Base-by-base conservation (phyloP, 2,888 invertebrate species). In the Stramonita haemastoma region DNA sequence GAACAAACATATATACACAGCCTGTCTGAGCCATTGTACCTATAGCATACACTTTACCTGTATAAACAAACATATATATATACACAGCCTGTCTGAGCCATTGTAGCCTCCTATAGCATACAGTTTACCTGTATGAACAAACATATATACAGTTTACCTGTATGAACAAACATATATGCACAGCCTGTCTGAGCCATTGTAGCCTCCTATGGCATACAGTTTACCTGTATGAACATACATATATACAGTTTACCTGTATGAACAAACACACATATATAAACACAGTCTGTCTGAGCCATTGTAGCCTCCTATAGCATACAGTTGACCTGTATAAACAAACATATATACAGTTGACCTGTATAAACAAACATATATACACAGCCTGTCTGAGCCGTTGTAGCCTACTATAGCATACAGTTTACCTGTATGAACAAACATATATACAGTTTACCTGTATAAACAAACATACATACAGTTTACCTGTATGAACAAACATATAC, bases 321-420 rank as follows among this genome's bases (percentile, higher is more conserved):
- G 92, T 86, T 91, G 91, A 36, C 95, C 95, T 95, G 91, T 13
- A 66, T 13, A 46, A 46, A 46, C 46, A 46, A 46, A 46, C 46
- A 5, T 46, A 46, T 98, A 93, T 96, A 96, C 89, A 96, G 92
- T 86, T 91, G 91, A 36, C 95, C 95, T 95, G 91, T 17, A n/a
- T 97, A 95, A 98, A 98, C 17, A 98, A 96, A 98, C 98, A 0
- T 46, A 46, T 46, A 46, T 46, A 46, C 46, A 98, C 29, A 98
- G 96, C 91, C 98, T 96, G 95, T 98, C 98, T 85, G 97, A 97
- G 0, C 98, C 98, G 96, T 98, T 98, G 95, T 98, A 98, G 0
- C 98, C 98, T 17, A 97, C 97, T 94, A 98, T 98, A 1, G 98
- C 98, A n/a, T n/a, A n/a, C n/a, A n/a, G n/a, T n/a, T n/a, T n/a